Evolutionary conservation across 2,113 vertebrate species (phyloP), one percentile per base, ranked within the genome.

Genomic region (Lampris megalopsis): DNA sequence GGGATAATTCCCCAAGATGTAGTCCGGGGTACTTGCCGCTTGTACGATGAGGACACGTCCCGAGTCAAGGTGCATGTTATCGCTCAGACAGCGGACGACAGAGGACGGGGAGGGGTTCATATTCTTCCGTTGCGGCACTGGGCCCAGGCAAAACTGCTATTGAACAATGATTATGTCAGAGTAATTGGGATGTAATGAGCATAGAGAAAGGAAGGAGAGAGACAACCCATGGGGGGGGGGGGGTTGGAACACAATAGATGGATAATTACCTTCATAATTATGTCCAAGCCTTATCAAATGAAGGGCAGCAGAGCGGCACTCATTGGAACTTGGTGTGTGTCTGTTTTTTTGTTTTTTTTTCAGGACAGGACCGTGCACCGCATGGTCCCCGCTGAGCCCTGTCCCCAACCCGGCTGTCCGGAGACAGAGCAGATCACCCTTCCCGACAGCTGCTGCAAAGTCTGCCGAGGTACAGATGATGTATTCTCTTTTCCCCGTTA

Each of bases 381-480:
- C 77, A 86, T 95, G 66, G 90, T 93, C 9, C 95, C 90, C 87
- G 77, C 86, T 1, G 81, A 90, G 5, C 93, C 86, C 6, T 98
- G 98, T 77, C 88, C 95, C 2, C 63, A 89, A 70, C 94, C 97
- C 86, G 95, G 88, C 79, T 99, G 98, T 82, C 93, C 95, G 0
- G 96, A 96, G 74, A 95, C 96, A 2, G 95, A 97, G 43, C 97
- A 97, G 93, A 94, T 99, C 57, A 90, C 95, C 37, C 86, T 99
- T 84, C 94, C 91, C 77, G 95, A 96, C 90, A 96, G 96, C 84
- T 99, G 98, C 92, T 99, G 98, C 92, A 96, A 95, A 94, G 94
- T 99, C 75, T 99, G 98, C 93, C 96, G 96, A 97, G 98, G 98
- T 99, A 95, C 80, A 80, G 3, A 40, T 9, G n/a, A 59, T 1